phyloP scores from a whole-genome alignment of 2,113 vertebrate species.

The Bufo bufo region DNA sequence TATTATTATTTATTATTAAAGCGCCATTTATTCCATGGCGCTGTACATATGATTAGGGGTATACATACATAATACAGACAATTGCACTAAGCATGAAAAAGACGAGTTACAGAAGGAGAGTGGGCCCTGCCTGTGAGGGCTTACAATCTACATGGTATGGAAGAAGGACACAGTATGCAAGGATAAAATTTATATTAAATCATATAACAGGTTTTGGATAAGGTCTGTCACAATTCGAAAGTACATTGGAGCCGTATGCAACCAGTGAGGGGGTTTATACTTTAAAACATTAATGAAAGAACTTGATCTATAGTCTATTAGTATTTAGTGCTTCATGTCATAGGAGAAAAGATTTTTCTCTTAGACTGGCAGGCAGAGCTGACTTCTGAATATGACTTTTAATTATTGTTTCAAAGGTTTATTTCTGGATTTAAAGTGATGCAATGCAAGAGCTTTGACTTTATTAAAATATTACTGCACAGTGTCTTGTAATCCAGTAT shows the following conservation, averaged over 20 bases:
- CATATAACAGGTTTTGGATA: too few species aligned
- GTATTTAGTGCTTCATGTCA: neutral
- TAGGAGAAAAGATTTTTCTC: neutral
- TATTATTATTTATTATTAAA: too few species aligned
- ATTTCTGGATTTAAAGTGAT: neutral
- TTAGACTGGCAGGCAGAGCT: neutral
- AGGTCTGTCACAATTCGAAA: neutral
- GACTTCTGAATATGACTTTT: neutral
- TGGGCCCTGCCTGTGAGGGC: too few species aligned
- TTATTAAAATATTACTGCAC: neutral
- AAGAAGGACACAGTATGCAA: too few species aligned
- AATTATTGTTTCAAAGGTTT: neutral
- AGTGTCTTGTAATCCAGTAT: conserved; percentile 16
- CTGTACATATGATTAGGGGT: too few species aligned
- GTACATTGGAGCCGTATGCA: neutral
- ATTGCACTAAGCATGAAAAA: too few species aligned
- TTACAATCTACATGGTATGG: too few species aligned
- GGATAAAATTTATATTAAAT: too few species aligned
- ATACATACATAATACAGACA: too few species aligned
- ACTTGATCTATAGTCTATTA: neutral
- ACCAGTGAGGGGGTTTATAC: neutral
- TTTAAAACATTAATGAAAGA: neutral
- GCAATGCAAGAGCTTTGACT: neutral
- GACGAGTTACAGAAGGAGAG: too few species aligned
- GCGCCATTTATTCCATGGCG: too few species aligned